phyloP scores from a whole-genome alignment of 2,797 vertebrate species.

The Triplophysa yarkandensis region DNA sequence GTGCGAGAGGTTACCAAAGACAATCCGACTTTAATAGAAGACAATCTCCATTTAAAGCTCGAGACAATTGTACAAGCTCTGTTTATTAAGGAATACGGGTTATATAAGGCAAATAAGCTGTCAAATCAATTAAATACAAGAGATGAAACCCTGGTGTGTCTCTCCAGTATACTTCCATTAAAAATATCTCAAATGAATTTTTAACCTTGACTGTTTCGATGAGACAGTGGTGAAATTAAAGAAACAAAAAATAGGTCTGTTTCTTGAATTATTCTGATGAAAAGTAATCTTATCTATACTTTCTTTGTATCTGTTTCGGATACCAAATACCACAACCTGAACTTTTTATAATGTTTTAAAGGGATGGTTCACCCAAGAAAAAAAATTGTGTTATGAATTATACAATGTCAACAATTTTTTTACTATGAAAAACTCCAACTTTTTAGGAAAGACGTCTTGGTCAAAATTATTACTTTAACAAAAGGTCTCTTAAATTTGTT shows the following conservation, averaged over 20 bases:
- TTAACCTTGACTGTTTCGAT: not conserved
- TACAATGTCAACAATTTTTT: no score
- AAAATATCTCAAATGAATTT: not conserved
- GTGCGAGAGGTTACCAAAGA: slow-evolving; percentile 42
- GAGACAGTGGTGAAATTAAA: not conserved
- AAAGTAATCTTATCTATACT: not conserved
- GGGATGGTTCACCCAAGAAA: no score
- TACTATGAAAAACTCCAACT: no score
- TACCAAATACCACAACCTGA: not conserved
- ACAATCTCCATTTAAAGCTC: slow-evolving; percentile 17
- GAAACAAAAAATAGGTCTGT: not conserved
- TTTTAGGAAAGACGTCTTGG: not conserved
- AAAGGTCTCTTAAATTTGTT: not conserved
- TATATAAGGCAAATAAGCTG: slow-evolving; percentile 22
- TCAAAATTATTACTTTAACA: not conserved
- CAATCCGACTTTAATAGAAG: slow-evolving; percentile 7
- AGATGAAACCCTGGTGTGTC: not conserved
- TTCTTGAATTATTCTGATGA: not conserved
- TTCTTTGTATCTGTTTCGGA: no score
- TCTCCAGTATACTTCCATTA: not conserved
- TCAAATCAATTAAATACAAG: slow-evolving; percentile 9
- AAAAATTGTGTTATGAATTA: no score
- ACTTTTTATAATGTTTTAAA: no score
- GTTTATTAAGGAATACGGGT: slow-evolving; percentile 6
- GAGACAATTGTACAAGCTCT: slow-evolving; percentile 25